These are phyloP conservation scores for Ammodytes marinus DNA, from an alignment of 2,113 vertebrate species.

Conservation along the genomic window DNA sequence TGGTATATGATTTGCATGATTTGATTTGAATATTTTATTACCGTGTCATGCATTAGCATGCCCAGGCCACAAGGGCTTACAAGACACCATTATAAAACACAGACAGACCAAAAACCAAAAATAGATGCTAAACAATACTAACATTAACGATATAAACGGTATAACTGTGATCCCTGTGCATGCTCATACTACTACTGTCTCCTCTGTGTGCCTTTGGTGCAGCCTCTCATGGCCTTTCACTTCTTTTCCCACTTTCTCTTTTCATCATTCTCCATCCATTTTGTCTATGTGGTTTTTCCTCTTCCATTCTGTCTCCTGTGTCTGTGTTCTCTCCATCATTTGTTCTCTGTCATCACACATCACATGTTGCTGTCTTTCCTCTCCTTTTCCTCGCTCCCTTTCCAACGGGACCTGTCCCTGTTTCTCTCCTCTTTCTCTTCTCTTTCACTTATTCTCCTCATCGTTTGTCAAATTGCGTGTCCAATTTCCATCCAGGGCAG, in stretches of 20 bases:
- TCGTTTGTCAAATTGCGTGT: conserved; percentile 91
- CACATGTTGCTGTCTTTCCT: conserved; percentile 40
- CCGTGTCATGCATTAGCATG: no score
- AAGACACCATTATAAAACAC: no score
- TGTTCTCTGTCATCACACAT: conserved; percentile 25
- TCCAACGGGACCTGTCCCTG: background rate
- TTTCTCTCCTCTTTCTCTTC: conserved; percentile 13
- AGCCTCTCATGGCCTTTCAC: conserved; percentile 80
- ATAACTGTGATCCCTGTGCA: conserved; percentile 18
- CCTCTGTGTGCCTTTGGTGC: conserved; percentile 58
- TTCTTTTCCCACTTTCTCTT: conserved; percentile 80
- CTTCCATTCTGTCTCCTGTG: conserved; percentile 26
- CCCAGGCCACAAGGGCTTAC: no score
- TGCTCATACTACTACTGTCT: conserved; percentile 40
- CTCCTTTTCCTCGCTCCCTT: conserved; percentile 5
- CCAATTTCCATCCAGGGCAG: conserved; percentile 94
- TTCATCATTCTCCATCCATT: conserved; percentile 71
- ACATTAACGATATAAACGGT: background rate
- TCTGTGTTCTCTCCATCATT: conserved; percentile 1
- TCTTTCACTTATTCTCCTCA: conserved; percentile 69
- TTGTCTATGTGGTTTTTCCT: conserved; percentile 34
- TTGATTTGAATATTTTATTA: no score
- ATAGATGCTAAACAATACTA: no score
- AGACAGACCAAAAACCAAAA: no score
- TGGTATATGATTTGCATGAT: no score